phyloP scores from a whole-genome alignment of 1,140 invertebrate genomes.

The Calliopsis andreniformis region DNA sequence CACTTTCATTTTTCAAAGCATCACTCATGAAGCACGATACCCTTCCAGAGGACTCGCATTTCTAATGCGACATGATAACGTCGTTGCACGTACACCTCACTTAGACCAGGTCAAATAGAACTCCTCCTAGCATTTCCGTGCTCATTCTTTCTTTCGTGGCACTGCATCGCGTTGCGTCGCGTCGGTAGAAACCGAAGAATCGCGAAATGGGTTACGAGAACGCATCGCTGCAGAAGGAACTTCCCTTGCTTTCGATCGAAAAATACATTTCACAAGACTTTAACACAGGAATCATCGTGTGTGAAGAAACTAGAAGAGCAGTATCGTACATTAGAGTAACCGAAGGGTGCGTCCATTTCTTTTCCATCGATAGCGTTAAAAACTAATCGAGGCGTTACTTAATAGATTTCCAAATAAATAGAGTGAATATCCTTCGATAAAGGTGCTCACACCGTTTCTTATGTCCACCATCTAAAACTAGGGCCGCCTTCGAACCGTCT shows the following conservation, averaged over 20 bases:
- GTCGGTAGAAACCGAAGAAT: conserved; percentile 7
- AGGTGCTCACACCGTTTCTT: neutral
- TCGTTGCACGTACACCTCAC: neutral
- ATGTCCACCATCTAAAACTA: neutral
- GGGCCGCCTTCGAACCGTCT: no score
- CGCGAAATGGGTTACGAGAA: conserved; percentile 25
- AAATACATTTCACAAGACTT: neutral
- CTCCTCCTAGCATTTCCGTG: neutral
- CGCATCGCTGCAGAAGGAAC: neutral
- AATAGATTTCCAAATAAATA: no score
- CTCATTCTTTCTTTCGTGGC: neutral
- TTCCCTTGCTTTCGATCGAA: neutral
- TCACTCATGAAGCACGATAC: no score
- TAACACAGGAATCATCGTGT: no score
- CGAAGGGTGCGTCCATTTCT: no score
- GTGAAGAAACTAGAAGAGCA: no score
- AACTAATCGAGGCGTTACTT: no score
- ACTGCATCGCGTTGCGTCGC: no score
- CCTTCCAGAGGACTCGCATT: no score
- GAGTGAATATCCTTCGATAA: no score
- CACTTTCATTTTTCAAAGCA: neutral
- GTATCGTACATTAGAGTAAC: no score
- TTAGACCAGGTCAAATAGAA: neutral
- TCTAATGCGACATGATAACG: neutral
- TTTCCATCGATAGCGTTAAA: no score